Base-by-base conservation (phyloP, 2,888 invertebrate species). In the Cephus spinipes region DNA sequence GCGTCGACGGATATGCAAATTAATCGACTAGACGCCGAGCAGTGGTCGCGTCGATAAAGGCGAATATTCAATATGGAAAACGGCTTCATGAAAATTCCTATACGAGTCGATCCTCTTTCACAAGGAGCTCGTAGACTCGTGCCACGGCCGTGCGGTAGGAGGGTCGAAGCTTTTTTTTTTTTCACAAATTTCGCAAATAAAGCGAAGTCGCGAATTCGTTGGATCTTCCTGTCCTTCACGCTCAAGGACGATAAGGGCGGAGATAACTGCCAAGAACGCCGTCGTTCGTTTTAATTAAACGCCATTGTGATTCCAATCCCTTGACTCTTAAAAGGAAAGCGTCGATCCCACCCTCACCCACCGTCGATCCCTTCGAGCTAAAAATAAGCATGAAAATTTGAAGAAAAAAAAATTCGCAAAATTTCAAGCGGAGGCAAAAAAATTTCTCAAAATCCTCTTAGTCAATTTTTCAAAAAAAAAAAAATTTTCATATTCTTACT, bases 241-340 rank as follows among this genome's bases (percentile, higher is more conserved):
- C n/a, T 68, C 74, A 74, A 74, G 36, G 73, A 74, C 69, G 40
- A 76, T 74, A 71, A 68, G 68, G 30, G 36, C 30, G n/a, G 68
- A 33, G 73, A 71, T 32, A 68, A 75, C 40, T 73, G 73, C 78
- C 75, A 74, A 73, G 40, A 55, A 23, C 9, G 23, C 36, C 73
- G 73, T 69, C 40, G 73, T 81, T 77, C 77, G 75, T 81, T 82
- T 83, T 83, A 83, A 83, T 83, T 81, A 83, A 83, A 83, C 73
- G 76, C 80, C 80, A 82, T 81, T 82, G 80, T 79, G 23, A 32
- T 11, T 40, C 23, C 33, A 77, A 73, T 31, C 73, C 32, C 75
- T 74, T 69, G 73, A 76, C 73, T 55, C 55, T 23, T 23, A 55
- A 55, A 9, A 55, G 2, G 0, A 55, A 23, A 23, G 23, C 55